These are phyloP conservation scores for Mantis religiosa DNA, from an alignment of 2,888 invertebrate genomes.

Conservation along the genomic window DNA sequence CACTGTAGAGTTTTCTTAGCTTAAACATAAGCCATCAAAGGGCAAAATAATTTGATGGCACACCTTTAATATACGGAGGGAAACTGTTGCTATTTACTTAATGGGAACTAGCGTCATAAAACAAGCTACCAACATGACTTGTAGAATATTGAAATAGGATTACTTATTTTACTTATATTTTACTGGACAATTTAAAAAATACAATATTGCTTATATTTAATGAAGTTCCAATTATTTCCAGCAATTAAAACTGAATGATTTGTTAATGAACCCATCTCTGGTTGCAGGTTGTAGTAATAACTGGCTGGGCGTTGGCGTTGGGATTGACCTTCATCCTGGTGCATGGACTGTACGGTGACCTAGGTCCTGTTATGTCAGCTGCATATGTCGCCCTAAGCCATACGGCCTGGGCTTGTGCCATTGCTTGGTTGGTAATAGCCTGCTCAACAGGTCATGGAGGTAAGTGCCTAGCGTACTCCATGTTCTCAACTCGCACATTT, in stretches of 20 bases:
- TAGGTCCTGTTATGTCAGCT: conserved; percentile 47
- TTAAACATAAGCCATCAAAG: too few species aligned
- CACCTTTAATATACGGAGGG: too few species aligned
- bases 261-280: background rate
- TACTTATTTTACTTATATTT: too few species aligned
- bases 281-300: conserved; percentile 37
- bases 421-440: conserved; percentile 55
- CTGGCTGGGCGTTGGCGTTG: conserved; percentile 44
- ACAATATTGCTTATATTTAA: too few species aligned
- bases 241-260: background rate
- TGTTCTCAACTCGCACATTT: background rate
- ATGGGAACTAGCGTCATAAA: too few species aligned
- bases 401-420: conserved; percentile 51
- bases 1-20: too few species aligned
- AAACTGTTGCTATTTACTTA: too few species aligned
- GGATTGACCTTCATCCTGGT: conserved; percentile 44
- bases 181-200: too few species aligned
- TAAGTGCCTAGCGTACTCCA: conserved; percentile 33
- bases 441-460: conserved; percentile 53
- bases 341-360: conserved; percentile 45
- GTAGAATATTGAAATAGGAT: too few species aligned
- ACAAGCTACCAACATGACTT: too few species aligned
- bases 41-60: too few species aligned
- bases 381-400: conserved; percentile 51
- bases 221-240: too few species aligned